phyloP scores from a whole-genome alignment of 2,113 vertebrate genomes.

The Carollia perspicillata region DNA sequence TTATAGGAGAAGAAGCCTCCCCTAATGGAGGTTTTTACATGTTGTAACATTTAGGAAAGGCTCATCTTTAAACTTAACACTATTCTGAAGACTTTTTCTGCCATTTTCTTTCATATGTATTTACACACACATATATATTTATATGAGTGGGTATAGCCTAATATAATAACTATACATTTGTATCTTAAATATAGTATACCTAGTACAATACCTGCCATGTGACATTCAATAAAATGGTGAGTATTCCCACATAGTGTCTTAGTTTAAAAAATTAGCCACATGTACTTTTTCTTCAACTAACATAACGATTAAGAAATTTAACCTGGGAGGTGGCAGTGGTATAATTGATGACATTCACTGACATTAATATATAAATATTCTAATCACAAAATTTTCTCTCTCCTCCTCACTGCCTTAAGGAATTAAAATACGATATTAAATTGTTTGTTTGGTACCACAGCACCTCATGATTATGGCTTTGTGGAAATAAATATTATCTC shows the following conservation, averaged over 20 bases:
- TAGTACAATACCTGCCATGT: background rate
- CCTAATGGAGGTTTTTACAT: background rate
- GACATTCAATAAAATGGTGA: background rate
- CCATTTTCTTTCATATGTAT: background rate
- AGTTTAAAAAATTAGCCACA: background rate
- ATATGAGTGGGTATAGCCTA: background rate
- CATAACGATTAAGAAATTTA: background rate
- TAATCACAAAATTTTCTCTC: background rate
- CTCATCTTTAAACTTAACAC: background rate
- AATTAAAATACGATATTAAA: conserved; percentile 23
- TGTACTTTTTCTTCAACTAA: background rate
- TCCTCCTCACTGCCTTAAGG: background rate
- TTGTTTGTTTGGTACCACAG: background rate
- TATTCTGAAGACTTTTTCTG: background rate
- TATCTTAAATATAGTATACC: background rate
- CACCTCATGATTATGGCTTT: conserved; percentile 23
- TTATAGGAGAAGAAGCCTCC: background rate
- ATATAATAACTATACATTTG: background rate
- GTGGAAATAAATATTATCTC: conserved; percentile 39
- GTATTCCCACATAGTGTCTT: background rate
- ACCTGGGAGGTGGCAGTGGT: background rate
- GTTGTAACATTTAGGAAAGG: background rate
- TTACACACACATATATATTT: background rate
- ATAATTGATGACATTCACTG: background rate
- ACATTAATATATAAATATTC: background rate